Evolutionary conservation across 2,797 vertebrate species (phyloP).

Genomic region (Dryobates pubescens): DNA sequence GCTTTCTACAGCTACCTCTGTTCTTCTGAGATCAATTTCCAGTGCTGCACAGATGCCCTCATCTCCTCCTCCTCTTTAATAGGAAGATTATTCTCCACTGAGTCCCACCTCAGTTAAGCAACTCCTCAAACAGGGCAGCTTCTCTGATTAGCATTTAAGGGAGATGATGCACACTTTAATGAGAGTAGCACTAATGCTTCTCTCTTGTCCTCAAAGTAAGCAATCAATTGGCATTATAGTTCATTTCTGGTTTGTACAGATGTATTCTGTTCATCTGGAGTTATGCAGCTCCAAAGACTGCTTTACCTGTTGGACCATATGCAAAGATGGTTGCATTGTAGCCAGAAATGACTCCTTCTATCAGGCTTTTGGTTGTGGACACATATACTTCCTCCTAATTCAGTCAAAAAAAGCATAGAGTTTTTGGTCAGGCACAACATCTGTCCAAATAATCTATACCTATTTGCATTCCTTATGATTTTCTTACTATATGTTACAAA

Average conservation of each 20-base stretch:
- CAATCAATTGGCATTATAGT: not conserved
- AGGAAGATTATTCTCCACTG: not conserved
- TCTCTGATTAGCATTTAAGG: not conserved
- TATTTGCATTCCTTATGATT: conserved; percentile 4
- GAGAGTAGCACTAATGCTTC: not conserved
- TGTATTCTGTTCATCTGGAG: not conserved
- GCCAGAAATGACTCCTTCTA: conserved; percentile 71
- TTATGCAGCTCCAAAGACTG: not conserved
- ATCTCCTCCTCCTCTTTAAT: not conserved
- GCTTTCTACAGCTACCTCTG: not conserved
- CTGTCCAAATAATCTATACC: not conserved
- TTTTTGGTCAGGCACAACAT: not conserved
- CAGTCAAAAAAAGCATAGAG: not conserved
- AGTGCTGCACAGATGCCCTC: not conserved
- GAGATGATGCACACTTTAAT: not conserved
- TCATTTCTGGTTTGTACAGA: not conserved
- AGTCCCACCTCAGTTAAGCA: not conserved
- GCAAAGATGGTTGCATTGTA: conserved; percentile 75
- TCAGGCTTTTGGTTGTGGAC: conserved; percentile 67
- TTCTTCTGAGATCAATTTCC: not conserved
- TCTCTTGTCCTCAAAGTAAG: not conserved
- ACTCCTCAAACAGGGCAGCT: not conserved
- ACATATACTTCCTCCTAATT: conserved; percentile 69
- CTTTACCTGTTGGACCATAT: conserved; percentile 72
- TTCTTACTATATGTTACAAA: conserved; percentile 5